Base-by-base conservation (phyloP, 2,888 invertebrate genomes). In the Drosophila greeni region DNA sequence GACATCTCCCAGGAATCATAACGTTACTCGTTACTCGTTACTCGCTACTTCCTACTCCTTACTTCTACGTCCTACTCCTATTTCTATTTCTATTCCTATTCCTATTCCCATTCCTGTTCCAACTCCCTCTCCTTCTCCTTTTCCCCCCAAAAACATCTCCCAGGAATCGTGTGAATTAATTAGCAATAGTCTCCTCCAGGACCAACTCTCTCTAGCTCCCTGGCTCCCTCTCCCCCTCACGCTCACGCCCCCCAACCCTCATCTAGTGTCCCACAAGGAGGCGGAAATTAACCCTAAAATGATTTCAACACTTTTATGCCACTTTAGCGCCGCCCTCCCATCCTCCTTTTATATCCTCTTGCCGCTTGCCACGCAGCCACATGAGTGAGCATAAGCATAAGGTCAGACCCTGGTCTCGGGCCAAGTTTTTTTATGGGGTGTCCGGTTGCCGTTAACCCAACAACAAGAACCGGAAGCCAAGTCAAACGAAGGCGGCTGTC, bases 131-230 rank as follows among this genome's bases (percentile, higher is more conserved):
- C 7, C n/a, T 7, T 2, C n/a, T 18, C 6, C 7, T 2, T 0
- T 20, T 20, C 2, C 23, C 40, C 8, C 40, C 14, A 3, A 23
- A 23, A 23, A 40, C 3, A 12, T 70, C 59, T 73, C 71, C 36
- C 66, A 84, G 79, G 82, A 80, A 82, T 80, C 76, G 81, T 84
- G 72, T 74, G 78, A 82, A 84, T 82, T 82, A 82, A 84, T 82
- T 82, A 84, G 70, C 69, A 47, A 48, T n/a, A 24, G 20, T 54
- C 61, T n/a, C 37, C 34, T 20, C 11, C 18, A 16, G 23, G 48
- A 20, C 39, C 23, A 23, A 4, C 11, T 26, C 26, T 7, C 18
- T 36, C n/a, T n/a, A n/a, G n/a, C 20, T 20, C 20, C 3, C 7
- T 24, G 16, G 5, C 11, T 20, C 20, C 5, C 36, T 18, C 11